Evolutionary conservation across 1,140 invertebrate species (phyloP), one percentile per base, ranked within the genome.

Genomic region (Xylocopa sonorina): DNA sequence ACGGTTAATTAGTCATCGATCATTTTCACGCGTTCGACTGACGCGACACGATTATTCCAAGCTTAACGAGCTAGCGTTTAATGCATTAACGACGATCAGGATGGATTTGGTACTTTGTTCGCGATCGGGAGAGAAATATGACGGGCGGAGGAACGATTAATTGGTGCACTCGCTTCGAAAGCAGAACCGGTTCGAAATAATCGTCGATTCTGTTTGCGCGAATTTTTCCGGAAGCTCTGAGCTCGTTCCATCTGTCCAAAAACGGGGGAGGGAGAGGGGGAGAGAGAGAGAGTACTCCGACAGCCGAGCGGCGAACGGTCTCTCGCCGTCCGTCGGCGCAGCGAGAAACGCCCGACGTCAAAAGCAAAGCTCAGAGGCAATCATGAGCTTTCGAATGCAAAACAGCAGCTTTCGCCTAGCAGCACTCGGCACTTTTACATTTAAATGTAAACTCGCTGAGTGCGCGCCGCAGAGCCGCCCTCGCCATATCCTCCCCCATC

Each of bases 301-400:
- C 38, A 50, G 24, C 58, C 58, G 32, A 75, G 67, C 67, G 57
- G 53, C 69, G 78, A 48, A 29, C 64, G 55, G 38, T 27, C 66
- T 82, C 66, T 32, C 75, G 80, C 67, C 77, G 57, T 66, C 78
- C 76, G 81, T 80, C 78, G 82, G 58, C n/a, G n/a, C 72, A 57
- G 67, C 79, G 83, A 72, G 84, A 76, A 87, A 88, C 80, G 80
- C 85, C 73, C 80, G 80, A 78, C 89, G 87, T 93, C 92, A 92
- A 92, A 92, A 92, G 92, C 92, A 92, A 91, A 92, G 89, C 92
- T 93, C 92, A 91, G 91, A 92, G 90, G 92, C 92, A 93, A 93
- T 93, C 91, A 93, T 92, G 91, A 92, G 92, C 92, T 93, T 93
- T 93, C 91, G 92, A 93, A 93, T 93, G 92, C 92, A 93, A 93